Conservation (phyloP, 2,797 vertebrate genomes). For the Falco rusticolus region DNA sequence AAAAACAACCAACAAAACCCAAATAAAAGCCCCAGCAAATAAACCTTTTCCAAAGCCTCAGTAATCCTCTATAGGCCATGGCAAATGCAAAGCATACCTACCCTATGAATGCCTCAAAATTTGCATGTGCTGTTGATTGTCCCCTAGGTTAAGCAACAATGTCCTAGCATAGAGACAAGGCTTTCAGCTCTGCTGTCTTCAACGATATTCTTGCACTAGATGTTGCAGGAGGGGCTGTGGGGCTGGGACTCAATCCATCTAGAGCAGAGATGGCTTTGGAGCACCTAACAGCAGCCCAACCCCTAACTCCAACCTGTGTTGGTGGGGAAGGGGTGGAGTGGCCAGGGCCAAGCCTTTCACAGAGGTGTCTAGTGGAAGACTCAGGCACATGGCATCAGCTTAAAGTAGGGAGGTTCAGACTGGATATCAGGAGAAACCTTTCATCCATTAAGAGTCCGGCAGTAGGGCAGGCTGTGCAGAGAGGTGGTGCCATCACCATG, state of each 20-base stretch:
- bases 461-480: neutral
- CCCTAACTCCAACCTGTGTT: neutral
- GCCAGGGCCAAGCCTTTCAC: neutral
- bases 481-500: neutral
- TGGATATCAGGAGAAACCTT: neutral
- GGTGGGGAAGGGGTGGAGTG: fast-evolving
- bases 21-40: no score
- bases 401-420: neutral
- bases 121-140: neutral
- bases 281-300: no score
- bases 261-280: neutral
- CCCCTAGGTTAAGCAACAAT: no score
- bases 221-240: neutral
- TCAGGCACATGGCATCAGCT: neutral
- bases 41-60: neutral
- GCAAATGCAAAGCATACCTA: neutral
- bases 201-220: neutral
- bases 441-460: no score
- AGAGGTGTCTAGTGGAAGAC: neutral
- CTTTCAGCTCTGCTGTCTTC: neutral
- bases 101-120: neutral
- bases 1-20: neutral
- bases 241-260: neutral
- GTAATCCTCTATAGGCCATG: neutral
- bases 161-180: neutral